phyloP scores from a whole-genome alignment of 2,888 invertebrate species.

The Brachynemurus nebulosus region DNA sequence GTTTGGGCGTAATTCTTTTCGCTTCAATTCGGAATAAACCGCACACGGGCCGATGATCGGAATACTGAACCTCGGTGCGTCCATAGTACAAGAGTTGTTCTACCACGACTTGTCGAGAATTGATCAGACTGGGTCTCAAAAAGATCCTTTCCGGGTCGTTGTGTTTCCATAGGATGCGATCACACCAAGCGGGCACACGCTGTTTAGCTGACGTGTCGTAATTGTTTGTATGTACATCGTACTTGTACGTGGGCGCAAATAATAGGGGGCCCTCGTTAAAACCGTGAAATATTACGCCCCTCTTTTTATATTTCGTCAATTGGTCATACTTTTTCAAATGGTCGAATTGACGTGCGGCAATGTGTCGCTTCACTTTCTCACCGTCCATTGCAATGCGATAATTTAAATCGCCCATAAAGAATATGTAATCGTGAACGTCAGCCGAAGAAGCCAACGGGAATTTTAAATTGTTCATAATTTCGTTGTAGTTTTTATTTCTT shows the following conservation, averaged over 20 bases:
- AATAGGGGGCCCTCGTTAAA: background rate
- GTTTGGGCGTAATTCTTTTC: background rate
- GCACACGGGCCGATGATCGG: background rate
- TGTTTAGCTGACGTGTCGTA: background rate
- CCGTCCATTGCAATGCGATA: background rate
- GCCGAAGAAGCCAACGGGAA: background rate
- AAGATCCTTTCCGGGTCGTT: background rate
- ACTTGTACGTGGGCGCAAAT: slow-evolving; percentile 1
- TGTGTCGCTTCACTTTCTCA: background rate
- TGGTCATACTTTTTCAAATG: background rate
- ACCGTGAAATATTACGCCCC: background rate
- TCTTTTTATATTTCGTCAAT: background rate
- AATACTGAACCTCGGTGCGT: too few species aligned
- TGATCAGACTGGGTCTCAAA: background rate
- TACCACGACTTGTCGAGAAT: too few species aligned
- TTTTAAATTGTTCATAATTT: background rate
- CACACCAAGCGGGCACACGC: background rate
- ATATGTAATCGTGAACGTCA: slow-evolving; percentile 1
- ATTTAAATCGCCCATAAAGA: background rate
- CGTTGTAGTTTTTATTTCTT: background rate
- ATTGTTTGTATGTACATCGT: background rate
- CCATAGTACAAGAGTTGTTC: too few species aligned
- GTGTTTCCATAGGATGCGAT: background rate
- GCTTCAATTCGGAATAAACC: background rate
- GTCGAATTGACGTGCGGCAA: background rate